phyloP scores from a whole-genome alignment of 2,113 vertebrate genomes.

The Cettia cetti region DNA sequence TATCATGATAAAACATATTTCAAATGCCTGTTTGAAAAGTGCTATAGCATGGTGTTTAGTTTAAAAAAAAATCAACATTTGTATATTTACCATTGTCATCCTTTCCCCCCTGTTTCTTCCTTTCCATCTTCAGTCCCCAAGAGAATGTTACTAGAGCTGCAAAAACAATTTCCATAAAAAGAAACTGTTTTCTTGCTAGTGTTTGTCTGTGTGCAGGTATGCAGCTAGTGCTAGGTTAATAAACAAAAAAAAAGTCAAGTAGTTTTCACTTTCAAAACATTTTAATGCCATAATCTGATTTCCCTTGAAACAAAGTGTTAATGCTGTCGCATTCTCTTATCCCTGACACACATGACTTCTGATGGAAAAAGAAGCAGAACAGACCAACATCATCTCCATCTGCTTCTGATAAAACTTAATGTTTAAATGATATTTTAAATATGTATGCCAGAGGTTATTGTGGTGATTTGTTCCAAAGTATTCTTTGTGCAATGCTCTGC shows the following conservation, averaged over 20 bases:
- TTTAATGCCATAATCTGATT: conserved; percentile 46
- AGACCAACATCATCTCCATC: background rate
- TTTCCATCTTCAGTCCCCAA: background rate
- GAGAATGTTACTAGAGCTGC: background rate
- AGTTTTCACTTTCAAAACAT: background rate
- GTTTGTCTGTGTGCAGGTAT: background rate
- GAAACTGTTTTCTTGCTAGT: background rate
- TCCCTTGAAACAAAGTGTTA: conserved; percentile 11
- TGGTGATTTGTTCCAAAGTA: background rate
- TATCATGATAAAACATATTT: conserved; percentile 24
- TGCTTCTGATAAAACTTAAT: background rate
- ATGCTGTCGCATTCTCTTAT: conserved; percentile 11
- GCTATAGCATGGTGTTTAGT: background rate
- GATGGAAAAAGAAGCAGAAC: background rate
- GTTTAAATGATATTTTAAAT: background rate
- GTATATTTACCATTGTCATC: background rate
- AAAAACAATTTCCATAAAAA: background rate
- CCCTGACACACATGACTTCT: background rate
- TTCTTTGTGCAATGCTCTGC: background rate
- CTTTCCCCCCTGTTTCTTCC: background rate
- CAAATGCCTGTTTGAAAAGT: conserved; percentile 1
- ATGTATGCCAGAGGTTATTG: background rate
- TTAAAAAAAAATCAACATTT: background rate
- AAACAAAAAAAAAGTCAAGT: background rate
- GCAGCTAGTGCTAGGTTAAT: background rate